A percentile compares a stretch with the other conserved stretches of the same genome.
phyloP scores from a whole-genome alignment of 2,888 invertebrate genomes.

The Cremastinae sp. region DNA sequence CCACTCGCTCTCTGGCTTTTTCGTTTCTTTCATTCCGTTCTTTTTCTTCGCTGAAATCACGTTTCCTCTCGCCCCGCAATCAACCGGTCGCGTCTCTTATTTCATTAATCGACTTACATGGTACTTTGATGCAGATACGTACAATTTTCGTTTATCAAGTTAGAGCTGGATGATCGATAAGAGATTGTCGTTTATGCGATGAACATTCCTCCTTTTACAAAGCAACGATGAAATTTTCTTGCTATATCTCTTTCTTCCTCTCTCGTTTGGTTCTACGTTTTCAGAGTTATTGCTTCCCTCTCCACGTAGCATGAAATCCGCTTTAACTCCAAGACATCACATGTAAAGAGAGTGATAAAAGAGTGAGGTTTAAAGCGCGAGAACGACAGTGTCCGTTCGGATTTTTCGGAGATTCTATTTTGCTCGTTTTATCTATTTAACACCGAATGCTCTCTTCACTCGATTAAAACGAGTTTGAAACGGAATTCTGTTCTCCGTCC shows the following conservation, averaged over 20 bases:
- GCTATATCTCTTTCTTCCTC: conserved; percentile 16
- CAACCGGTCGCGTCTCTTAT: too few relatives aligned
- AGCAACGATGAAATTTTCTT: conserved; percentile 20
- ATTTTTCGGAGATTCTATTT: conserved; percentile 2
- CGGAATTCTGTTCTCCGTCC: neutral
- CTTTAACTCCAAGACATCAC: conserved; percentile 7
- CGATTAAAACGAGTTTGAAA: neutral
- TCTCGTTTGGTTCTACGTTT: conserved; percentile 6
- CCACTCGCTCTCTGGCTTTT: too few relatives aligned
- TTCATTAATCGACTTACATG: too few relatives aligned
- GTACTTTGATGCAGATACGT: too few relatives aligned
- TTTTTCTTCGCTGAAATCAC: too few relatives aligned
- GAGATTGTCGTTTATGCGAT: too few relatives aligned
- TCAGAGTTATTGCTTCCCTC: neutral
- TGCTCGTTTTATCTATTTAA: neutral
- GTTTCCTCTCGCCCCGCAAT: too few relatives aligned
- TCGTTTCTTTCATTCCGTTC: too few relatives aligned
- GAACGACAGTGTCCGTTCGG: conserved; percentile 50
- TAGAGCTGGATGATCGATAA: too few relatives aligned
- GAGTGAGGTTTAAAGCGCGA: conserved; percentile 38
- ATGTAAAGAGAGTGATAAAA: conserved; percentile 42
- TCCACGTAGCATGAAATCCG: neutral
- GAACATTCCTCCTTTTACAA: too few relatives aligned
- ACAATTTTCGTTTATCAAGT: too few relatives aligned
- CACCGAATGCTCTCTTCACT: neutral